Evolutionary conservation across 2,797 vertebrate species (phyloP), one percentile per base, ranked within the genome.

Genomic region (Amblyopsis hoosieri): DNA sequence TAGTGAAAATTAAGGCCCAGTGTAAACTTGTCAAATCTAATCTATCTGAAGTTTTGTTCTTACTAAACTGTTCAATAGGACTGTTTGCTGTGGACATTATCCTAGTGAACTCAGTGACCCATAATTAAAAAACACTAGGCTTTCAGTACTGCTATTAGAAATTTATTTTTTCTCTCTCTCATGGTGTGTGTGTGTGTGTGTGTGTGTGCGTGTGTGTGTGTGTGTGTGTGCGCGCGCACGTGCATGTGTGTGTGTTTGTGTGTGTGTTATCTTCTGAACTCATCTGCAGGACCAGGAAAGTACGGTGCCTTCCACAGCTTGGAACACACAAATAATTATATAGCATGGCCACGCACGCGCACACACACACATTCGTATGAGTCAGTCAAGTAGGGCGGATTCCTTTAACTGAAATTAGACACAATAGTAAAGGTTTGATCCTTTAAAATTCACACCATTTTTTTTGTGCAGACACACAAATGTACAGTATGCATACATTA

Each of bases 261-360:
- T 14, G 54, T 45, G 9, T 61, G 17, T 67, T 71, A 74, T 79
- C 73, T 66, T 79, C 73, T 66, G 61, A 47, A 52, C 57, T 79
- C 67, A 66, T 87, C 61, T 85, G 76, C 45, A 87, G 69, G 64
- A 79, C 70, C 73, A 2, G 87, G 86, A 92, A 91, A 91, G 89
- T 89, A 89, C 85, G 65, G 89, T 87, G 78, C 72, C 82, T 92
- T 91, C 83, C 83, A 80, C 71, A 66, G 45, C 71, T 86, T 85
- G 78, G 69, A 76, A 83, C 74, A 87, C 85, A 86, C 87, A 82
- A 85, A 88, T 89, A 86, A 92, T 89, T 87, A 85, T 76, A 83
- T 57, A 80, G 82, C 75, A 23, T 3, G 23, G 23, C 23, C 23
- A 23, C 3, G 3, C 23, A 23, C 3, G 23, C 23, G 69, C 37